Evolutionary conservation across 2,797 vertebrate species (phyloP), one percentile per base, ranked within the genome.

Genomic region (Mus minutoides): DNA sequence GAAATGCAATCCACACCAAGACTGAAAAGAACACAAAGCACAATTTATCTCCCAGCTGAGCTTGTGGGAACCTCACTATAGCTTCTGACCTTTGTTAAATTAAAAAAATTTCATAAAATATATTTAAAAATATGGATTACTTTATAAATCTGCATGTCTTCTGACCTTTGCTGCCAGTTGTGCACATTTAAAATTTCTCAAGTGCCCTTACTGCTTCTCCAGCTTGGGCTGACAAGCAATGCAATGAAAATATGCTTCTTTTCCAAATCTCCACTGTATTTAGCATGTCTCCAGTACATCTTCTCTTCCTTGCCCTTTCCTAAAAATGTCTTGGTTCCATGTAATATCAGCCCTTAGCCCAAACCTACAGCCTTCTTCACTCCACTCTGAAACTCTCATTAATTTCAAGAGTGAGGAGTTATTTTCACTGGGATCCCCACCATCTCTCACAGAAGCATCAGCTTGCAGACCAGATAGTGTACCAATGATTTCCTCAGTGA

Each of bases 121-220:
- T 86, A 86, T 52, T 86, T 85, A 24, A 82, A 69, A 52, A 49
- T 69, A 86, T 86, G 62, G 43, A 49, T 86, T 2, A 4, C 31
- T 69, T 86, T 60, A 52, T n/a, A 69, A 14, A 86, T 86, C 69
- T 69, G 19, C 54, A 56, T 2, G 71, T 94, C 90, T 73, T 80
- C 77, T 96, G 94, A 96, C 92, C 97, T 91, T 96, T 96, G 78
- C 87, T 95, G 92, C 90, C 43, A 77, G 76, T 31, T 56, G 58
- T 37, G 88, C 58, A 85, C 82, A 77, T 84, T 73, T 31, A 86
- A 94, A 94, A 97, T 96, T 96, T 93, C 85, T 94, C 94, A 97
- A n/a, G 13, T 96, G 96, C 10, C 3, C 52, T 60, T 12, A 12
- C 73, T 34, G 14, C 24, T 60, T 75, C 86, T 91, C 54, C 58